phyloP scores from a whole-genome alignment of 2,888 invertebrate species.

The Lamellibrachia columna region DNA sequence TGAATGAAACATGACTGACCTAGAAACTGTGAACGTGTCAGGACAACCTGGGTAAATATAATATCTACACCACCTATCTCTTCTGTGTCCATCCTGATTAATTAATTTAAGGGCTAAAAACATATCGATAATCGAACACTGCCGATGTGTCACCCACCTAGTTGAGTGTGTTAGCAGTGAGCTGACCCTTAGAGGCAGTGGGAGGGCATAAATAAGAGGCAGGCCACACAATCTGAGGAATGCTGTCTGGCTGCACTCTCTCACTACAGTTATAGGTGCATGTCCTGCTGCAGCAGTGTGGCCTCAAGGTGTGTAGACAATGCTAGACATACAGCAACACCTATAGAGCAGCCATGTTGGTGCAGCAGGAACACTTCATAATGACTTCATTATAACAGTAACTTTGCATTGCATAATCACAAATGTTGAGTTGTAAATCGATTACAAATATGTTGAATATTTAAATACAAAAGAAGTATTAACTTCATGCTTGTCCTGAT shows the following conservation, averaged over 20 bases:
- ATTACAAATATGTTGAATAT: background rate
- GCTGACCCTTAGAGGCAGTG: background rate
- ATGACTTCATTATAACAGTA: background rate
- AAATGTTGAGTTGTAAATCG: background rate
- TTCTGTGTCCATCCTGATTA: background rate
- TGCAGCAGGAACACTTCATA: background rate
- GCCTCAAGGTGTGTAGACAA: background rate
- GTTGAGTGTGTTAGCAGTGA: background rate
- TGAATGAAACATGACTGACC: background rate
- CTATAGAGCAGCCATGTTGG: background rate
- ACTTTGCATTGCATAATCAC: background rate
- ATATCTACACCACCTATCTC: background rate
- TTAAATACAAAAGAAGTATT: background rate
- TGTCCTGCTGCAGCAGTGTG: background rate
- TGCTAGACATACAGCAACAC: background rate
- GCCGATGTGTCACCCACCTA: background rate
- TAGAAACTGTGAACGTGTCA: background rate
- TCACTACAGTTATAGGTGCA: background rate
- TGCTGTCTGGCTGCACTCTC: background rate
- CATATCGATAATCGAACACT: background rate
- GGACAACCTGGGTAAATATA: background rate
- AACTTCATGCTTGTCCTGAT: background rate
- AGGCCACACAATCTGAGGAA: background rate
- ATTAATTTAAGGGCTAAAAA: slow-evolving; percentile 16
- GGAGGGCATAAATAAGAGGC: background rate